Evolutionary conservation across 2,888 invertebrate genomes (phyloP).

Genomic region (Erebia aethiops): DNA sequence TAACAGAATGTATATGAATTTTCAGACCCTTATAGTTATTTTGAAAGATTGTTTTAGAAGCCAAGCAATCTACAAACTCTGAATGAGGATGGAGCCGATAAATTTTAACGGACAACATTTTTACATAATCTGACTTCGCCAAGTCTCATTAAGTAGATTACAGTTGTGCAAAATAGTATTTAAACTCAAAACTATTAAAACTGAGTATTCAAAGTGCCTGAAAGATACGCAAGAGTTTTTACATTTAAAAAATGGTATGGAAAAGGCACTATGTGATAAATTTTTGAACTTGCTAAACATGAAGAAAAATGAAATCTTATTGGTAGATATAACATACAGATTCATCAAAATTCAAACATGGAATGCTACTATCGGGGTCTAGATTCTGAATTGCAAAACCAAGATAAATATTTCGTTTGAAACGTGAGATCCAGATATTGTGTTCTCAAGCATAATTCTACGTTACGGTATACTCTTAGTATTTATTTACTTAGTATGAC

Average conservation of each 20-base stretch:
- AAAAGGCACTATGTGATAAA: conserved; percentile 61
- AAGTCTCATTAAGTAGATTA: too few species aligned
- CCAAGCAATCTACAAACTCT: too few species aligned
- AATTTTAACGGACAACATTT: too few species aligned
- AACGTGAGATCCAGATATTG: conserved; percentile 6
- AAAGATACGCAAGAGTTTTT: conserved; percentile 68
- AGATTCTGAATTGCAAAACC: conserved; percentile 12
- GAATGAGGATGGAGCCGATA: too few species aligned
- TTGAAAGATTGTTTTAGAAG: too few species aligned
- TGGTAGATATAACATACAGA: too few species aligned
- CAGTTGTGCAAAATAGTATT: too few species aligned
- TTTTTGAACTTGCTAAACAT: conserved; percentile 56
- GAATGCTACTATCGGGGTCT: conserved; percentile 6
- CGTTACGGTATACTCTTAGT: neutral
- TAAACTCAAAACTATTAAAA: conserved; percentile 51
- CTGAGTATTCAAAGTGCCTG: conserved; percentile 60
- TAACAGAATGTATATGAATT: neutral
- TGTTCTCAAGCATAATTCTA: neutral
- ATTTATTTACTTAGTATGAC: neutral
- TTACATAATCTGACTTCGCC: too few species aligned
- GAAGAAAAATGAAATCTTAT: conserved; percentile 46
- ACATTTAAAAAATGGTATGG: conserved; percentile 67
- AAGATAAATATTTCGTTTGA: conserved; percentile 18
- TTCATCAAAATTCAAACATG: too few species aligned
- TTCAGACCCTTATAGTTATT: too few species aligned